Conservation (phyloP, 2,113 vertebrate genomes). For the Pica pica region DNA sequence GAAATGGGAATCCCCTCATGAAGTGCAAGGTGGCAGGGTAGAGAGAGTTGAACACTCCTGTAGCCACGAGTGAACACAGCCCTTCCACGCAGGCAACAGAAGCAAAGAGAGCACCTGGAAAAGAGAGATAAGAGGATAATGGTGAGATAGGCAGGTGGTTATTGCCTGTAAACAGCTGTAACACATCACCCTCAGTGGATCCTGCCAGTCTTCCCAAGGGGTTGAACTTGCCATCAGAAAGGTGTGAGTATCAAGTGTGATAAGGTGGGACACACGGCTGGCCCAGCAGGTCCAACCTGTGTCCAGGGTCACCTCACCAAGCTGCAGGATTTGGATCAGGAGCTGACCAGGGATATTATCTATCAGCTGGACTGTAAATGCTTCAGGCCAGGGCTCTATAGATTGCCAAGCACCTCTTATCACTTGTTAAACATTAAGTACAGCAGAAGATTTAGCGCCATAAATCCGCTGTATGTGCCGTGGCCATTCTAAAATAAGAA, state of each 20-base stretch:
- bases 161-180: background rate
- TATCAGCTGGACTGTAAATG: background rate
- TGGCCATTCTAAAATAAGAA: background rate
- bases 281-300: background rate
- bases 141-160: background rate
- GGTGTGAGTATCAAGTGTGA: accelerated
- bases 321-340: background rate
- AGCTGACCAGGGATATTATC: background rate
- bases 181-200: background rate
- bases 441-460: background rate
- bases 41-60: constrained; percentile 85
- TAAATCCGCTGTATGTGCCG: background rate
- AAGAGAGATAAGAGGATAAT: background rate
- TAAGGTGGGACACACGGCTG: background rate
- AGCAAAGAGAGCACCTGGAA: constrained; percentile 89
- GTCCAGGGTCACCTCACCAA: background rate
- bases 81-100: constrained; percentile 86
- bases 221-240: background rate
- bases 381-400: background rate
- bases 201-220: background rate
- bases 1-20: constrained; percentile 93
- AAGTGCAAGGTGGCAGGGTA: constrained; percentile 87
- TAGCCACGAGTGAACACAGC: constrained; percentile 80
- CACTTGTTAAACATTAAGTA: constrained; percentile 3
- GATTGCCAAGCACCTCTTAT: background rate